Evolutionary conservation across 2,113 vertebrate species (phyloP).

Genomic region (Madoqua kirkii): DNA sequence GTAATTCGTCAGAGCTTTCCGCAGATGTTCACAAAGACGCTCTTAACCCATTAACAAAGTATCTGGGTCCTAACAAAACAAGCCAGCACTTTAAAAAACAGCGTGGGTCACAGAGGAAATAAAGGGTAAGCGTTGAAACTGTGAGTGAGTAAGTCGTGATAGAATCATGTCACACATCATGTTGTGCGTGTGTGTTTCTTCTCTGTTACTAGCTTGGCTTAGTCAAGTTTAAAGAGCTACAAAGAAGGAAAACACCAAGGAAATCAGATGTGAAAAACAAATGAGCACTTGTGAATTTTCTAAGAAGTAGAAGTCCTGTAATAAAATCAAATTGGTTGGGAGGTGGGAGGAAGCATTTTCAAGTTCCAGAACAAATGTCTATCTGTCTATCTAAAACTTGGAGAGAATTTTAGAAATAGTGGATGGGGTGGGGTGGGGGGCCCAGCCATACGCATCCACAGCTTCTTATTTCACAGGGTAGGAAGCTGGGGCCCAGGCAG

Average conservation of each 20-base stretch:
- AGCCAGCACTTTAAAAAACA: not conserved
- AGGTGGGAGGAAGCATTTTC: not conserved
- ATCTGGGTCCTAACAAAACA: not conserved
- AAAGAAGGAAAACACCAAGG: not conserved
- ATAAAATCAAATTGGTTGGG: not conserved
- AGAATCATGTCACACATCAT: not conserved
- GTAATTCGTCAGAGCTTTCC: not conserved
- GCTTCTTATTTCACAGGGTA: not conserved
- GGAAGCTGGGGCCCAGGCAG: not conserved
- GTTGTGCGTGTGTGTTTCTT: not conserved
- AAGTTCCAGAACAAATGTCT: not conserved
- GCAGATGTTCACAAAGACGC: fast-evolving
- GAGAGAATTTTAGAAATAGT: not conserved
- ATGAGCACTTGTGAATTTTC: not conserved
- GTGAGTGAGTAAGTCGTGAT: not conserved
- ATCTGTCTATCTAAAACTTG: not conserved
- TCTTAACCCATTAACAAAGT: not conserved
- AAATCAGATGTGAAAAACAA: not conserved
- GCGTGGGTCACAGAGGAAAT: not conserved
- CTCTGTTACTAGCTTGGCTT: not conserved
- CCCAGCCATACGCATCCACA: not conserved
- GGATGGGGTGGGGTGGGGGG: not conserved
- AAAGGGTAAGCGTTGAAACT: not conserved
- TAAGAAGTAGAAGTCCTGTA: not conserved
- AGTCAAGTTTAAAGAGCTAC: not conserved